phyloP scores from a whole-genome alignment of 2,888 invertebrate genomes.

The Panopea generosa region DNA sequence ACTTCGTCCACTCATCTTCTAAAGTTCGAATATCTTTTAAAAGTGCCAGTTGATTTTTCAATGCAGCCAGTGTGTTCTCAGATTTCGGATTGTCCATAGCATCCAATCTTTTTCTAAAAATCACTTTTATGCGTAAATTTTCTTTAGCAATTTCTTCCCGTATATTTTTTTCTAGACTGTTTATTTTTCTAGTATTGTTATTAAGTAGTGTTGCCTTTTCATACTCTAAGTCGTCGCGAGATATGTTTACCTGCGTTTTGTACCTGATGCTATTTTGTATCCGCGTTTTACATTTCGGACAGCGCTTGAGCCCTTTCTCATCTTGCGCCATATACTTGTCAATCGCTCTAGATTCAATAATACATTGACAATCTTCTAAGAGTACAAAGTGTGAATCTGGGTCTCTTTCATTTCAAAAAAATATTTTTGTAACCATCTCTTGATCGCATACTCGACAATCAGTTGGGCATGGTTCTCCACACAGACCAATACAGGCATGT shows the following conservation, averaged over 20 bases:
- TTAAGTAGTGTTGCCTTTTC: slow-evolving; percentile 74
- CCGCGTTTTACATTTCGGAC: slow-evolving; percentile 88
- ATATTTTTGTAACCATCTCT: slow-evolving; percentile 77
- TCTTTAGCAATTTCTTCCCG: background rate
- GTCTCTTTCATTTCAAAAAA: slow-evolving; percentile 87
- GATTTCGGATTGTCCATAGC: background rate
- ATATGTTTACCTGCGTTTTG: slow-evolving; percentile 87
- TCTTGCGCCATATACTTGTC: slow-evolving; percentile 83
- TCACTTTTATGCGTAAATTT: background rate
- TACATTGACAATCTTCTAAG: slow-evolving; percentile 80
- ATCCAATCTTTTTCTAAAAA: background rate
- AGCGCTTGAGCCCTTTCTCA: slow-evolving; percentile 82
- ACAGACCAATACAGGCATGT: slow-evolving; percentile 88
- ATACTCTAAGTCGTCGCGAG: slow-evolving; percentile 80
- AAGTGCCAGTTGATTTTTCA: background rate
- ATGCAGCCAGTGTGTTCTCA: background rate
- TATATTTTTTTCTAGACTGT: slow-evolving; percentile 62
- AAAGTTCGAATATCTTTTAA: background rate
- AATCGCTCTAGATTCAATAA: slow-evolving; percentile 83
- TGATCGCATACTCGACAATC: slow-evolving; percentile 88
- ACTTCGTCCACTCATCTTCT: background rate
- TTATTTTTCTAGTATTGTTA: slow-evolving; percentile 16
- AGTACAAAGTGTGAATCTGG: slow-evolving; percentile 86
- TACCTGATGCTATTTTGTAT: slow-evolving; percentile 88
- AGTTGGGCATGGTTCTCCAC: slow-evolving; percentile 90